Evolutionary conservation across 1,140 invertebrate species (phyloP).

Genomic region (Drosophila subobscura): DNA sequence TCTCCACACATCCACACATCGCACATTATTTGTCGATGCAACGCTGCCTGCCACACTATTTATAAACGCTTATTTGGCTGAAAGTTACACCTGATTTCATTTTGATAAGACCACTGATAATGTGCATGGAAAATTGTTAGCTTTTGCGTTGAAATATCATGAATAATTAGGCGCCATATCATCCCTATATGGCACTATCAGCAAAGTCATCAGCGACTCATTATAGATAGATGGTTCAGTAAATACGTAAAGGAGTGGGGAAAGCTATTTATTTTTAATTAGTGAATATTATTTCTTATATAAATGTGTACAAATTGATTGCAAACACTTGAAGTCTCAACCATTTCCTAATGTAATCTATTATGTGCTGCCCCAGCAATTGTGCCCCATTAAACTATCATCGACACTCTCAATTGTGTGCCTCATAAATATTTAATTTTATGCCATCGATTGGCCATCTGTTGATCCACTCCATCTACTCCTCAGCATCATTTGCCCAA

Average conservation of each 20-base stretch:
- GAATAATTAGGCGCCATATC: slow-evolving; percentile 23
- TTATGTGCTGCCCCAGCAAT: too few relatives aligned
- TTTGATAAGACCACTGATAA: background rate
- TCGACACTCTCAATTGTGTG: slow-evolving; percentile 5
- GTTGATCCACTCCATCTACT: slow-evolving; percentile 42
- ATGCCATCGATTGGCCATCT: slow-evolving; percentile 30
- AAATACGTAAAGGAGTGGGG: background rate
- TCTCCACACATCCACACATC: slow-evolving; percentile 15
- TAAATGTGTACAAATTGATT: too few relatives aligned
- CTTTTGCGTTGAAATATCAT: slow-evolving; percentile 13
- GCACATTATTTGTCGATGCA: slow-evolving; percentile 38
- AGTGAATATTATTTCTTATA: background rate
- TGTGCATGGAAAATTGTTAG: slow-evolving; percentile 32
- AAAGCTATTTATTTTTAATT: slow-evolving; percentile 2
- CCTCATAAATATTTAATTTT: slow-evolving; percentile 27
- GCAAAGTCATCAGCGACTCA: slow-evolving; percentile 33
- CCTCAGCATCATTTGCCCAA: slow-evolving; percentile 29
- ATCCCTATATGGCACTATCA: slow-evolving; percentile 4
- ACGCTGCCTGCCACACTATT: slow-evolving; percentile 30
- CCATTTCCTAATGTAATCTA: too few relatives aligned
- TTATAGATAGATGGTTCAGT: background rate
- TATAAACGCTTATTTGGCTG: slow-evolving; percentile 29
- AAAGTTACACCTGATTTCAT: slow-evolving; percentile 36
- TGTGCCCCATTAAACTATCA: slow-evolving; percentile 23
- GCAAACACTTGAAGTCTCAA: background rate